A percentile compares a stretch with the other conserved stretches of the same genome.
Evolutionary conservation across 2,888 invertebrate species (phyloP).

Genomic region (Drosophila niveifrons): DNA sequence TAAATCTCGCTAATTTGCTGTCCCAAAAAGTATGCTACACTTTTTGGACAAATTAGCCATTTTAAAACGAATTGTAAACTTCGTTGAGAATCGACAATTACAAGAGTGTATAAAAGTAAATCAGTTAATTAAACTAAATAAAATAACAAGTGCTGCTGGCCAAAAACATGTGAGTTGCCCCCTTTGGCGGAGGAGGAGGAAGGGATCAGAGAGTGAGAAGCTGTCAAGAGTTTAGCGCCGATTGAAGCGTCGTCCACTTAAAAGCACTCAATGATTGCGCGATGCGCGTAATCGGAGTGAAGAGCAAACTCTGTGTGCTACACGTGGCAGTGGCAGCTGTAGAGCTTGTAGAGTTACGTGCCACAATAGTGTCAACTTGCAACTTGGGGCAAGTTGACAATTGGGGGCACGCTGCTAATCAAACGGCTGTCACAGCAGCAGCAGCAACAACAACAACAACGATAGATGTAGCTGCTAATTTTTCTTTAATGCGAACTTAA

Average conservation of each 20-base stretch:
- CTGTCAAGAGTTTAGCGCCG: constrained; percentile 1
- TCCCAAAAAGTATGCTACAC: constrained; percentile 2
- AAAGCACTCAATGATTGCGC: constrained; percentile 15
- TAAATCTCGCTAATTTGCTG: not conserved
- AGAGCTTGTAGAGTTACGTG: constrained; percentile 27
- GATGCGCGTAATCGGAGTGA: constrained; percentile 20
- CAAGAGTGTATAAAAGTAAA: not conserved
- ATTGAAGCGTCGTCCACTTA: constrained; percentile 13
- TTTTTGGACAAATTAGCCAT: not conserved
- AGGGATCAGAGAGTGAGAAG: too few relatives aligned
- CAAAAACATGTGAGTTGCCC: not conserved
- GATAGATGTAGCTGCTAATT: constrained; percentile 63
- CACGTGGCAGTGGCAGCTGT: constrained; percentile 1
- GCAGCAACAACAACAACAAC: constrained; percentile 1
- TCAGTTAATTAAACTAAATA: constrained; percentile 1
- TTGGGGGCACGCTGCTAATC: constrained; percentile 49
- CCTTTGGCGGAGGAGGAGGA: not conserved
- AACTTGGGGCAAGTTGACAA: constrained; percentile 33
- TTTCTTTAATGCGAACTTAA: constrained; percentile 76
- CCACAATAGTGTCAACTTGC: constrained; percentile 31
- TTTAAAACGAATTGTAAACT: not conserved
- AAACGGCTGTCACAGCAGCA: constrained; percentile 43
- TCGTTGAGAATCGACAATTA: not conserved
- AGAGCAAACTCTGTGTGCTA: constrained; percentile 8
- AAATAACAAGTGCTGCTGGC: not conserved